These are phyloP conservation scores for Cheracebus regulus DNA, from an alignment of 2,797 vertebrate species.

Conservation along the genomic window DNA sequence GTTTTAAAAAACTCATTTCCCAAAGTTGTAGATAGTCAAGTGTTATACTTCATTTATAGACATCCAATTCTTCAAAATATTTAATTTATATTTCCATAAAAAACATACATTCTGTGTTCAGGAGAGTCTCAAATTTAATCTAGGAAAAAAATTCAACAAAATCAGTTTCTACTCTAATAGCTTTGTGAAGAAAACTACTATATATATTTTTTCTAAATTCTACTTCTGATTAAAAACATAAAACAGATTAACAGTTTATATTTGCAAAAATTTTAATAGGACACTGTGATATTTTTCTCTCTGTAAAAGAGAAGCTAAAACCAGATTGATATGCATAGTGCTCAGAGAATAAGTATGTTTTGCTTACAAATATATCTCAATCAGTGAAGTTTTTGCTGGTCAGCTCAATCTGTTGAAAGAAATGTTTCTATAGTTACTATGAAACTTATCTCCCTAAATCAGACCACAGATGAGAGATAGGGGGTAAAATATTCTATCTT, in stretches of 20 bases:
- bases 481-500: not conserved
- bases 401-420: not conserved
- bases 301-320: not conserved
- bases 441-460: constrained; percentile 3
- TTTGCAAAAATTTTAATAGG: not conserved
- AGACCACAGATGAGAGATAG: not conserved
- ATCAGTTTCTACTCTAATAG: not conserved
- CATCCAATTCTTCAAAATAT: not conserved
- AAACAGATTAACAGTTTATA: not conserved
- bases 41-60: not conserved
- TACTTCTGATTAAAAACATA: not conserved
- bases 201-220: not conserved
- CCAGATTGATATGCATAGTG: not conserved
- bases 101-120: not conserved
- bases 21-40: not conserved
- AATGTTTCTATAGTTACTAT: constrained; percentile 21
- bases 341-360: not conserved
- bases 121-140: constrained; percentile 1
- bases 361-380: constrained; percentile 22
- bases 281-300: not conserved
- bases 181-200: not conserved
- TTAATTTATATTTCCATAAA: not conserved
- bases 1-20: not conserved
- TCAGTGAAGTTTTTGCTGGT: not conserved
- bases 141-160: constrained; percentile 26